Conservation (phyloP, 1,140 invertebrate species). For the Drosophila santomea region DNA sequence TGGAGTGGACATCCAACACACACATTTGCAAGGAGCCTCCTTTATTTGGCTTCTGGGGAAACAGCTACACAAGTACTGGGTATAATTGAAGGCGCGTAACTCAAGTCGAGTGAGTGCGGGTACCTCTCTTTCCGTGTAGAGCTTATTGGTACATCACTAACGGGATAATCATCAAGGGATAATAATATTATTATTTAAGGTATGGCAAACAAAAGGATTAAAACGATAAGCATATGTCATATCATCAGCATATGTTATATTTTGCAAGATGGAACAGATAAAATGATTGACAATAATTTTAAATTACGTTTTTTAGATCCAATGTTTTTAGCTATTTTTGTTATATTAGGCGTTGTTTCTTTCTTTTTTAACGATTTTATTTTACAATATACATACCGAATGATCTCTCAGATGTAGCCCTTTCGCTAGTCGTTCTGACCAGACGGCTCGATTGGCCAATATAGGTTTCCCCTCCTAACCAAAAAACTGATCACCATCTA, state of each 20-base stretch:
- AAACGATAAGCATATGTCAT: too few relatives aligned
- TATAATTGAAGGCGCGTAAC: slow-evolving; percentile 75
- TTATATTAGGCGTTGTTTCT: background rate
- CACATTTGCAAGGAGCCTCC: slow-evolving; percentile 11
- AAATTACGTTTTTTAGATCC: too few relatives aligned
- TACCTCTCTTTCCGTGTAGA: slow-evolving; percentile 4
- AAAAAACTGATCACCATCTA: slow-evolving; percentile 49
- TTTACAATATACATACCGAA: too few relatives aligned
- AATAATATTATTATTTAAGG: background rate
- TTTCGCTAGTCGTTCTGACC: slow-evolving; percentile 4
- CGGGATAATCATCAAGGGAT: background rate
- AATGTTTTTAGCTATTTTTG: too few relatives aligned
- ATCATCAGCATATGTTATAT: too few relatives aligned
- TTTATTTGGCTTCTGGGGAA: slow-evolving; percentile 22
- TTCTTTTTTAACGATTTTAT: background rate
- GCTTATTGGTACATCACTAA: slow-evolving; percentile 31
- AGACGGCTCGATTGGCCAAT: slow-evolving; percentile 11
- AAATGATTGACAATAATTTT: too few relatives aligned
- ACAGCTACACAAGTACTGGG: slow-evolving; percentile 42
- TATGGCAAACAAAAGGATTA: too few relatives aligned
- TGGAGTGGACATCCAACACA: slow-evolving; percentile 67
- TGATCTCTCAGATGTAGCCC: slow-evolving; percentile 1
- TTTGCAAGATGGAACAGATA: too few relatives aligned
- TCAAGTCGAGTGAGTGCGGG: slow-evolving; percentile 35
- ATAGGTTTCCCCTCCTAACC: slow-evolving; percentile 32